Evolutionary conservation across 1,140 invertebrate species (phyloP).

Genomic region (Diuraphis noxia): DNA sequence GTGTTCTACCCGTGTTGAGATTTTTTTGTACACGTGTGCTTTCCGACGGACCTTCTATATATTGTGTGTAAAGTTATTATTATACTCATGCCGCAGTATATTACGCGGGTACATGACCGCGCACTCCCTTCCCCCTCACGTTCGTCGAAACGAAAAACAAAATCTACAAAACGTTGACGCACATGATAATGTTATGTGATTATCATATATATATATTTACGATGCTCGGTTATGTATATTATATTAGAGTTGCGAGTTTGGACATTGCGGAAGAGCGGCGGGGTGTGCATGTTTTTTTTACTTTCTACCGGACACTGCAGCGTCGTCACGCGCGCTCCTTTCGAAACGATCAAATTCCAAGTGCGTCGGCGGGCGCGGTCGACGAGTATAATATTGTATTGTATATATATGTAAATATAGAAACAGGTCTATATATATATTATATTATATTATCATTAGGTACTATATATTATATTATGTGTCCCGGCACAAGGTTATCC

Average conservation of each 20-base stretch:
- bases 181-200: background rate
- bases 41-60: background rate
- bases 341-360: constrained; percentile 10
- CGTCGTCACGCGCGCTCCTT: constrained; percentile 3
- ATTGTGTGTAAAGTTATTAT: background rate
- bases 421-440: background rate
- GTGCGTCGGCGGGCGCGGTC: background rate
- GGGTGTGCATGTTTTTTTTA: constrained; percentile 12
- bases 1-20: background rate
- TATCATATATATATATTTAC: background rate
- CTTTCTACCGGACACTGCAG: constrained; percentile 29
- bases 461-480: background rate
- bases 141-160: constrained; percentile 1
- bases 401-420: background rate
- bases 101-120: background rate
- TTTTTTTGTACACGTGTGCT: background rate
- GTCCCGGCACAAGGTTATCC: background rate
- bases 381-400: background rate
- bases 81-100: background rate
- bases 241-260: background rate
- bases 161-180: background rate
- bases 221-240: background rate
- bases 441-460: too few species aligned
- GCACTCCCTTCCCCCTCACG: background rate
- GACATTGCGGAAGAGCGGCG: background rate